Base-by-base conservation (phyloP, 1,140 invertebrate genomes). In the Calosoma granatense region DNA sequence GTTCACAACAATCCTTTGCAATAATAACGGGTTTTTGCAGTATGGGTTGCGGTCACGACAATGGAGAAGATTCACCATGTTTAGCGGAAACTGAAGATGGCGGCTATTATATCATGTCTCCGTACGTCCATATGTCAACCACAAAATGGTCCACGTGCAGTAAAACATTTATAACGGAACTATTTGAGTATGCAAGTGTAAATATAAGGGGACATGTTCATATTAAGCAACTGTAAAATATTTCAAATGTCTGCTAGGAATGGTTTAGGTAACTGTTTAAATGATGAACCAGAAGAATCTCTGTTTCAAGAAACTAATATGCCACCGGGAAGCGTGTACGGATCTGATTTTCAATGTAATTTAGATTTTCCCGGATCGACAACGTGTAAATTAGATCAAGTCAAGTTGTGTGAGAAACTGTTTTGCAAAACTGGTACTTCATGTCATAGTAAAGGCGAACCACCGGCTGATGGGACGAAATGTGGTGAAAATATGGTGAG, bases 241-340 rank as follows among this genome's bases (percentile, higher is more conserved):
- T 56, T 17, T 43, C 9, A 9, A 53, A 20, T 11, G 9, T 12
- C 22, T 22, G 11, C 19, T 17, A 47, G 41, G 41, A 81, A 78
- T 36, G 77, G 81, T 53, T 74, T 85, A 62, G 83, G 81, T 2
- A 78, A 80, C 39, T 87, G 85, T 64, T 65, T 87, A 54, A 78
- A 78, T 53, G 79, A 87, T 64, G 75, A 81, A 61, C 83, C 84
- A 1, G 72, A 74, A 22, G 73, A 73, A 58, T 80, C 81, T 2
- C 51, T 70, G 1, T 76, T 71, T 58, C 70, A 71, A 43, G 78
- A 75, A 58, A 78, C 78, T 0, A 70, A 79, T 23, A 74, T 83
- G 60, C 75, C 83, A 12, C 81, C 84, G 0, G 85, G 85, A 15
- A 80, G 77, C 12, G 81, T 87, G 75, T 88, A 87, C 65, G 82